Conservation (phyloP, 2,113 vertebrate species). For the Platycercus adscitus region DNA sequence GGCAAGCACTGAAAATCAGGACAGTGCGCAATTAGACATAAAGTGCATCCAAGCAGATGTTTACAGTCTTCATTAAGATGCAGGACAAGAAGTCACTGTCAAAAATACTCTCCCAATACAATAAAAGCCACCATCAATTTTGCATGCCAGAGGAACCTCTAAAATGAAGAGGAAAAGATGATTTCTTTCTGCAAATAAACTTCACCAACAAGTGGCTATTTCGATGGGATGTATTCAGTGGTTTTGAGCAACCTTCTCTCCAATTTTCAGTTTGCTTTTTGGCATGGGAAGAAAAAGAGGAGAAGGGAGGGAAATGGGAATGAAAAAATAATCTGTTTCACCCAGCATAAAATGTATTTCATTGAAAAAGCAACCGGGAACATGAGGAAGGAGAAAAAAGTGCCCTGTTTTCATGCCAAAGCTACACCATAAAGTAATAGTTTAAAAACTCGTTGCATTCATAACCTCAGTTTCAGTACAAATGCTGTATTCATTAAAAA, state of each 20-base stretch:
- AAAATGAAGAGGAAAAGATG: constrained; percentile 2
- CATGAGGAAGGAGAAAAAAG: neutral
- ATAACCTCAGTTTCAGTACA: constrained; percentile 48
- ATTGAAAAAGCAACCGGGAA: constrained; percentile 19
- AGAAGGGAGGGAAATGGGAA: neutral
- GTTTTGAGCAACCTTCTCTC: neutral
- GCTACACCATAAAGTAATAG: constrained; percentile 26
- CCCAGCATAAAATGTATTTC: constrained; percentile 21
- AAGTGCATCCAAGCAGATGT: constrained; percentile 8
- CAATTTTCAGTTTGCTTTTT: constrained; percentile 28
- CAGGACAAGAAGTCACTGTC: constrained; percentile 1
- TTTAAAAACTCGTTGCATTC: neutral
- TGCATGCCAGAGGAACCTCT: neutral
- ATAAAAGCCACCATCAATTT: constrained; percentile 22
- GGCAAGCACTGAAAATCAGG: neutral
- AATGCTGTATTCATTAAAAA: constrained; percentile 50
- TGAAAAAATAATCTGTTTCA: neutral
- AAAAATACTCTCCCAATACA: constrained; percentile 35
- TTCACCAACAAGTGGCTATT: constrained; percentile 3
- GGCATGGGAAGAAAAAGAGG: neutral
- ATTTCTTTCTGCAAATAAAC: constrained; percentile 19
- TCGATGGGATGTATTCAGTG: neutral
- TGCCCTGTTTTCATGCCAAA: neutral
- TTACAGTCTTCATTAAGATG: constrained; percentile 25
- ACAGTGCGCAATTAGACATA: constrained; percentile 36